Base-by-base conservation (phyloP, 2,797 vertebrate species). In the Karalla daura region DNA sequence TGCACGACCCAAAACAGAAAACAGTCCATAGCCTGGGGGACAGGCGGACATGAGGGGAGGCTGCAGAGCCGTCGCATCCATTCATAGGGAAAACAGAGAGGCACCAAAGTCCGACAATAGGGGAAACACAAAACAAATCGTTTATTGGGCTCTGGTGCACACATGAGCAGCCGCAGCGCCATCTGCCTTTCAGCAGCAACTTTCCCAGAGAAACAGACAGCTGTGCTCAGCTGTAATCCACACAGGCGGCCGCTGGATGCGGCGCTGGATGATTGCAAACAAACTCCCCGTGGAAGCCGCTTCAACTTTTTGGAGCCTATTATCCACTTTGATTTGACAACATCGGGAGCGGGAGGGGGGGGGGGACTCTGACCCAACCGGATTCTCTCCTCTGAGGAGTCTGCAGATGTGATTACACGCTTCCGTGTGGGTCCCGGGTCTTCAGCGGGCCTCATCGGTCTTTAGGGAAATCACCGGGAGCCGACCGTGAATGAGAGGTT, bases 1-100 rank as follows among this genome's bases (percentile, higher is more conserved):
- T 40, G 56, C 46, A 39, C 40, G 53, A 72, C 68, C n/a, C 41
- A 81, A 81, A 74, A 76, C 18, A 58, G 56, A 55, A 78, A 83
- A 74, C 53, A 46, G 41, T 51, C 46, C 68, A 62, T 55, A 37
- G 23, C 33, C 39, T 68, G 63, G 54, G 17, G 52, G 53, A 43
- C 58, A 66, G 40, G 28, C 50, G 44, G 54, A 74, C 27, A 50
- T 55, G 32, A 67, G 21, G 30, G 10, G 24, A 66, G 18, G 59
- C 39, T 28, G 20, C 20, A 11, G 45, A 54, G 36, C 20, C 45
- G 25, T 45, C 15, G 41, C 43, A 62, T 23, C 3, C 0, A 45
- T 12, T 47, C 24, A 28, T 41, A 27, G 41, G 39, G 45, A 33
- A 9, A 30, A 61, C 61, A 68, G 37, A 25, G 39, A 35, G 25